Evolutionary conservation across 2,113 vertebrate genomes (phyloP).

Genomic region (Heliornis fulica): DNA sequence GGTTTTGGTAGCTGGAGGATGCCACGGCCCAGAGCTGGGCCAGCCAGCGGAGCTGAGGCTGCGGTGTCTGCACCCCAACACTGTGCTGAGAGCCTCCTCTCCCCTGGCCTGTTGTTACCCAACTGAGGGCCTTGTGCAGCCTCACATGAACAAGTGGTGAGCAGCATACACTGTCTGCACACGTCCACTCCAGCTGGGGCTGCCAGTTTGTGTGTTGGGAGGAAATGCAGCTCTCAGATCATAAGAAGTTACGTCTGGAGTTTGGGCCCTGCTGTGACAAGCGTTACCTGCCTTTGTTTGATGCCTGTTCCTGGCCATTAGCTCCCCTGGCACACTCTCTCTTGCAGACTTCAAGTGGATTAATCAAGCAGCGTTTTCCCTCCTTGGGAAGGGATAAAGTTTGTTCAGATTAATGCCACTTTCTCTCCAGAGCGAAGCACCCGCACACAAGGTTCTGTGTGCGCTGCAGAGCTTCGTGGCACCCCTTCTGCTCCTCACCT

Average conservation of each 20-base stretch:
- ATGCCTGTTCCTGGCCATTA: constrained; percentile 30
- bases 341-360: not conserved
- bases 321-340: constrained; percentile 14
- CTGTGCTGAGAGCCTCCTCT: accelerated
- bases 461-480: not conserved
- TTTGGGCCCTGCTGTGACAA: constrained; percentile 14
- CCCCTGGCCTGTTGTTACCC: not conserved
- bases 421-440: not conserved
- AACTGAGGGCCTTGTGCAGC: not conserved
- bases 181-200: not conserved
- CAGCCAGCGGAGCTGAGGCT: not conserved
- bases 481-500: not conserved
- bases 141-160: not conserved
- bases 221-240: not conserved
- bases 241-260: not conserved
- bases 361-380: constrained; percentile 24
- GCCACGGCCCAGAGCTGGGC: not conserved
- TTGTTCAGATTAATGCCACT: not conserved
- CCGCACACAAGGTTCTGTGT: not conserved
- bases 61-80: not conserved
- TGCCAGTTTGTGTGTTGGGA: not conserved
- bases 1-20: not conserved
- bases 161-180: not conserved
- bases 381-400: not conserved
- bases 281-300: not conserved